Evolutionary conservation across 1,140 invertebrate genomes (phyloP).

Genomic region (Listronotus oregonensis): DNA sequence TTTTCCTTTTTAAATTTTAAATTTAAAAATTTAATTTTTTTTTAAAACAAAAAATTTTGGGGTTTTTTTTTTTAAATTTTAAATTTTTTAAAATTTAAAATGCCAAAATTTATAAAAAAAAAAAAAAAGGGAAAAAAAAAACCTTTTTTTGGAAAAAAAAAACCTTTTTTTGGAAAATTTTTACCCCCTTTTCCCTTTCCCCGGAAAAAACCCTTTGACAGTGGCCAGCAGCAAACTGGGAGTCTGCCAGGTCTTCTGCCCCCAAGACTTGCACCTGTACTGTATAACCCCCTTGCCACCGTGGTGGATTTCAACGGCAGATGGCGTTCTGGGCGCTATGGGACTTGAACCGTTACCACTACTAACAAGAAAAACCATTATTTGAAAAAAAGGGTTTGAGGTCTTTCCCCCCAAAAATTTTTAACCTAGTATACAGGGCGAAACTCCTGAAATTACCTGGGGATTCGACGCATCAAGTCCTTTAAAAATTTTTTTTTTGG

Average conservation of each 20-base stretch:
- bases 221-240: constrained; percentile 77
- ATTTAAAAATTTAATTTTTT: too few relatives aligned
- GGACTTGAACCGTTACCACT: constrained; percentile 53
- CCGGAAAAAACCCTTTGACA: constrained; percentile 62
- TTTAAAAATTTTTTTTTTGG: constrained; percentile 76
- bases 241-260: constrained; percentile 83
- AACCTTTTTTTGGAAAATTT: too few relatives aligned
- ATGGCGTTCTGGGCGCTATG: constrained; percentile 60
- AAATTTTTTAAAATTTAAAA: too few relatives aligned
- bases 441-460: constrained; percentile 58
- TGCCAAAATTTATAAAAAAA: too few relatives aligned
- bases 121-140: too few relatives aligned
- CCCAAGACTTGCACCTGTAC: constrained; percentile 77
- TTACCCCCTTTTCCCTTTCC: too few relatives aligned
- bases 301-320: constrained; percentile 66
- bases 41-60: too few relatives aligned
- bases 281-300: constrained; percentile 70
- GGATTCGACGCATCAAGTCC: constrained; percentile 57
- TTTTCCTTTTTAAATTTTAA: too few relatives aligned
- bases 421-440: too few relatives aligned
- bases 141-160: too few relatives aligned
- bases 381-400: constrained; percentile 74
- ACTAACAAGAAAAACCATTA: constrained; percentile 7
- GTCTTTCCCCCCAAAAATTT: constrained; percentile 85
- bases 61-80: too few relatives aligned